Evolutionary conservation across 2,797 vertebrate species (phyloP).

Genomic region (Microctenopoma steveboyesi): DNA sequence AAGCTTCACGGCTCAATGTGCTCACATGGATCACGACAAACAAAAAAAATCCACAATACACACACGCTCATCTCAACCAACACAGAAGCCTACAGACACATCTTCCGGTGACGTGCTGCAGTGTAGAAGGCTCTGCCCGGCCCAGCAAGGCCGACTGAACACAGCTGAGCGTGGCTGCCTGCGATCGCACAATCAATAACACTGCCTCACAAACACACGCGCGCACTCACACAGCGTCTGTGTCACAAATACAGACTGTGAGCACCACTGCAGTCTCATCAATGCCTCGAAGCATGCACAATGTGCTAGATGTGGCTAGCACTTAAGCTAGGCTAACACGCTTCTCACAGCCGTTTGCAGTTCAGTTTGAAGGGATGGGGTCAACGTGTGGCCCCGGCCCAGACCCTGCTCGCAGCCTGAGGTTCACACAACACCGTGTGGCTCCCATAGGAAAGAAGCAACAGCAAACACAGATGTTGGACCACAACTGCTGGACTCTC

Average conservation of each 20-base stretch:
- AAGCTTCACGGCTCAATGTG: conserved; percentile 38
- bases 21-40: conserved; percentile 41
- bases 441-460: no score
- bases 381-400: background rate
- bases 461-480: background rate
- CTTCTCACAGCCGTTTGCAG: no score
- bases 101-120: conserved; percentile 53
- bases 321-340: conserved; percentile 11
- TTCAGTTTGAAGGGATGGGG: background rate
- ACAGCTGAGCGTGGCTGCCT: conserved; percentile 59
- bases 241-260: conserved; percentile 53
- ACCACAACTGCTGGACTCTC: background rate
- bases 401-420: background rate
- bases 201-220: conserved; percentile 42
- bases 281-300: conserved; percentile 47
- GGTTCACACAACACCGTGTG: background rate
- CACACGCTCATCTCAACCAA: conserved; percentile 1
- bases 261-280: conserved; percentile 78
- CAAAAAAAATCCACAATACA: conserved; percentile 12
- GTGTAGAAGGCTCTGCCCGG: conserved; percentile 47
- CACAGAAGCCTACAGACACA: conserved; percentile 7
- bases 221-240: conserved; percentile 3
- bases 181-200: conserved; percentile 77
- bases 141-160: conserved; percentile 39
- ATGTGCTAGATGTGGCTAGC: background rate